Percentiles rank a stretch among this genome's conserved stretches.
Conservation (phyloP, 2,113 vertebrate genomes). For the Gavialis gangeticus region DNA sequence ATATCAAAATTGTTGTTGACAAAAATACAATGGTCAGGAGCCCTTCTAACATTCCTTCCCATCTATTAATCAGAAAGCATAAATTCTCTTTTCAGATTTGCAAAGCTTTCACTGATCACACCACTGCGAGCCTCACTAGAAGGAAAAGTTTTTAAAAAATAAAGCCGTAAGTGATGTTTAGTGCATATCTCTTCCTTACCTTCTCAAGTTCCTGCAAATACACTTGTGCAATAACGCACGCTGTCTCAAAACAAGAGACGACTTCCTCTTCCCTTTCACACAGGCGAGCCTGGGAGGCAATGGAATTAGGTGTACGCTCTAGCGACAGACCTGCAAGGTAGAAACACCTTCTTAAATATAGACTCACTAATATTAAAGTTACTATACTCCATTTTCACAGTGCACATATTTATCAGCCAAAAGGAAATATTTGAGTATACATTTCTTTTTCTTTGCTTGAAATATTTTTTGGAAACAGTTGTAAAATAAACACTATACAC, state of each 20-base stretch:
- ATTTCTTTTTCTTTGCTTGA: not conserved
- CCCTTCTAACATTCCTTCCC: not conserved
- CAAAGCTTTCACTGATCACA: not conserved
- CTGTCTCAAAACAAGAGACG: conserved; percentile 91
- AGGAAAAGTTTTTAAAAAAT: not conserved
- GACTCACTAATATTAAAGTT: not conserved
- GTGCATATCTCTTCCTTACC: conserved; percentile 76
- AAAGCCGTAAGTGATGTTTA: not conserved
- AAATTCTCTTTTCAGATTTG: not conserved
- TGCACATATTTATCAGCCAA: not conserved
- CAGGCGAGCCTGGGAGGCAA: conserved; percentile 89
- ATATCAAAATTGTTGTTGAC: not conserved
- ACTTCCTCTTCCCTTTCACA: conserved; percentile 93
- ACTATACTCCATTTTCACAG: not conserved
- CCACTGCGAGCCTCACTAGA: not conserved
- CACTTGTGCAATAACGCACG: conserved; percentile 88
- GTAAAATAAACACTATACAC: not conserved
- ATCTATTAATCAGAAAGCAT: not conserved
- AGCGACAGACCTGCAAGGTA: conserved; percentile 89
- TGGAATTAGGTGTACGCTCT: conserved; percentile 89
- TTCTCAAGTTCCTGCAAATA: conserved; percentile 96
- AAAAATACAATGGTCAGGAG: not conserved
- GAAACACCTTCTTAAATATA: conserved; percentile 16
- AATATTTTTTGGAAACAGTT: not conserved
- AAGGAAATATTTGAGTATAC: not conserved